Percentiles rank a stretch among this genome's conserved stretches.
These are phyloP conservation scores for Melinaea menophilus DNA, from an alignment of 2,888 invertebrate species.

Conservation along the genomic window DNA sequence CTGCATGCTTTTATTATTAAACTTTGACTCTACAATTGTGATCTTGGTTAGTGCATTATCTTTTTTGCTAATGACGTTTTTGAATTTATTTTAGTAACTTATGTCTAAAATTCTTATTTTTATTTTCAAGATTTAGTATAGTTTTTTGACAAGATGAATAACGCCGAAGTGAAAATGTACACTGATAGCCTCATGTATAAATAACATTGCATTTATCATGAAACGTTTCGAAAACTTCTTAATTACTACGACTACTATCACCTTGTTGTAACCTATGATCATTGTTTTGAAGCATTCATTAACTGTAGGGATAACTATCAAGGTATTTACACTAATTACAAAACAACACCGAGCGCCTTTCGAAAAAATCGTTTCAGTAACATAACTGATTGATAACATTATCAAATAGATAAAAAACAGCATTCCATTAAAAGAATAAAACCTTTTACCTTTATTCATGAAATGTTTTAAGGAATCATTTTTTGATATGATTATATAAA, in stretches of 20 bases:
- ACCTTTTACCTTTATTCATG: no score
- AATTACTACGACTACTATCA: constrained; percentile 64
- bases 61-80: not conserved
- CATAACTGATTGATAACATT: not conserved
- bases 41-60: constrained; percentile 26
- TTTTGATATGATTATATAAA: no score
- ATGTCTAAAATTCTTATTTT: no score
- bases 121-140: no score
- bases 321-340: constrained; percentile 72
- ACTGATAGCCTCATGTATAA: not conserved
- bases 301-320: constrained; percentile 37
- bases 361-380: constrained; percentile 11
- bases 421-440: not conserved
- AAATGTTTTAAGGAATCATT: no score
- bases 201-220: not conserved
- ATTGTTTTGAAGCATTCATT: constrained; percentile 61
- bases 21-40: constrained; percentile 31
- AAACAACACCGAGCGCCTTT: constrained; percentile 58
- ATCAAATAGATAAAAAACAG: not conserved
- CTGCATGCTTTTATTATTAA: constrained; percentile 35
- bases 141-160: no score
- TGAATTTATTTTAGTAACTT: no score
- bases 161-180: not conserved
- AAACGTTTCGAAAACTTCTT: constrained; percentile 24
- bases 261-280: constrained; percentile 71